Percentiles rank a stretch among this genome's conserved stretches.
These are phyloP conservation scores for Falco columbarius DNA, from an alignment of 2,797 vertebrate genomes.

Conservation along the genomic window DNA sequence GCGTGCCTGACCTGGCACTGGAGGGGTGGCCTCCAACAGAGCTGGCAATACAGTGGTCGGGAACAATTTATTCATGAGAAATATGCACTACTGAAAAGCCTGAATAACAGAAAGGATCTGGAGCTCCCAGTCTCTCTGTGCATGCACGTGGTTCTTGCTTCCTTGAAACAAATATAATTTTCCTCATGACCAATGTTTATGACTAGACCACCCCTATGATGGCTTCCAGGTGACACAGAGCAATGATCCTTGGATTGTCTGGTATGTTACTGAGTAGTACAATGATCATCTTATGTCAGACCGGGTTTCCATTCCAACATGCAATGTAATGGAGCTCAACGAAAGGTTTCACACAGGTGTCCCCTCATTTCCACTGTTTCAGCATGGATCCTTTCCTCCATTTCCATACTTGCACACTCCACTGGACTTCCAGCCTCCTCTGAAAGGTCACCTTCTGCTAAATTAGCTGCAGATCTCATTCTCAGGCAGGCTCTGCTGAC, in stretches of 20 bases:
- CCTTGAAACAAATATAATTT: not conserved
- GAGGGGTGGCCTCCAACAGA: not conserved
- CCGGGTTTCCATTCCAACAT: not conserved
- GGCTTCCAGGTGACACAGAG: not conserved
- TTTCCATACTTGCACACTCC: not conserved
- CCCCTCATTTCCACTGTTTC: not conserved
- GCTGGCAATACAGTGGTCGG: not conserved
- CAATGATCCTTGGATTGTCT: not conserved
- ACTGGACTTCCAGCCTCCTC: not conserved
- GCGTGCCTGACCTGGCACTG: accelerated
- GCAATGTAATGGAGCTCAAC: not conserved
- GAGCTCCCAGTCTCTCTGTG: not conserved
- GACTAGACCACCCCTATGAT: not conserved
- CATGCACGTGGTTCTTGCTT: not conserved
- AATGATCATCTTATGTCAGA: not conserved
- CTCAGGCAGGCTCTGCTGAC: not conserved
- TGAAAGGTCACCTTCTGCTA: conserved; percentile 27
- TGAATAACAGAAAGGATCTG: not conserved
- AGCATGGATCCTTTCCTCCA: not conserved
- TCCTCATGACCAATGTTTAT: not conserved
- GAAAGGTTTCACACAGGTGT: not conserved
- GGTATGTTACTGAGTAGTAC: not conserved
- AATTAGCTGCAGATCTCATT: conserved; percentile 2
- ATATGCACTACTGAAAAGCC: not conserved
- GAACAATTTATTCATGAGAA: not conserved